Conservation (phyloP, 2,888 invertebrate genomes). For the Panzeria rudis region DNA sequence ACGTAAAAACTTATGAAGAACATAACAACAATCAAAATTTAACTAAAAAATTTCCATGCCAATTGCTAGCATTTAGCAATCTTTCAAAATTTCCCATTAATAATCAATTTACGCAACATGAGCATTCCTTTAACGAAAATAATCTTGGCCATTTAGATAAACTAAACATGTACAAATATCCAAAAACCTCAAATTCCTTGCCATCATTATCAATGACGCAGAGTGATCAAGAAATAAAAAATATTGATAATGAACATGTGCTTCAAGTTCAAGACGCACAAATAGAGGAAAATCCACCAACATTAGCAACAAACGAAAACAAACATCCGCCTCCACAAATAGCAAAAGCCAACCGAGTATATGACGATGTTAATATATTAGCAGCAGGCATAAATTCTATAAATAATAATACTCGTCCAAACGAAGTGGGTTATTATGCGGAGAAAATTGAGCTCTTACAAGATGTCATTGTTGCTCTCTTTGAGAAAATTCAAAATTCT, state of each 20-base stretch:
- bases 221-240: constrained; percentile 14
- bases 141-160: background rate
- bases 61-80: background rate
- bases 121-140: constrained; percentile 1
- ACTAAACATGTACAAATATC: constrained; percentile 19
- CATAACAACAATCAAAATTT: background rate
- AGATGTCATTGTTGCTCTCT: constrained; percentile 57
- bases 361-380: constrained; percentile 43
- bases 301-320: constrained; percentile 59
- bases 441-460: constrained; percentile 57
- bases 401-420: constrained; percentile 62
- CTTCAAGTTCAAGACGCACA: constrained; percentile 68
- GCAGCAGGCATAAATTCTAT: constrained; percentile 61
- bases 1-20: background rate
- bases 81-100: constrained; percentile 35
- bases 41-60: constrained; percentile 40
- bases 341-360: constrained; percentile 57
- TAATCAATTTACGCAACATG: background rate
- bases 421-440: constrained; percentile 48
- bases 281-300: constrained; percentile 54
- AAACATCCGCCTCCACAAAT: constrained; percentile 59
- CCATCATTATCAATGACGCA: constrained; percentile 51
- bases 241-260: constrained; percentile 47
- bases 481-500: constrained; percentile 63
- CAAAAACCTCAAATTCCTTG: background rate